phyloP scores from a whole-genome alignment of 2,797 vertebrate genomes.

The Adelosebastes latens region DNA sequence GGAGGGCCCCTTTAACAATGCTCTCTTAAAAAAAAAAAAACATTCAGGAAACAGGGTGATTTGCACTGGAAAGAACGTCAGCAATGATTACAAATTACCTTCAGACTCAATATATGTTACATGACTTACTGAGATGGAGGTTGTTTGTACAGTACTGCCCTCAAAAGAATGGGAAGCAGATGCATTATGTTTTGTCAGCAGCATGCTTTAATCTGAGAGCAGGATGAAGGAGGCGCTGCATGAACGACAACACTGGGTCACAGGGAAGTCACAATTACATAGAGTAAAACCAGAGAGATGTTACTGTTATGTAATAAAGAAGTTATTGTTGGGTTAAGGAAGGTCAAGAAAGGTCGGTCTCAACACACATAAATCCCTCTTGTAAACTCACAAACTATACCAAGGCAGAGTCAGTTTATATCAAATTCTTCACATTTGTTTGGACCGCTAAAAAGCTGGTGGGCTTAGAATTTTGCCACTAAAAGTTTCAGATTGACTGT shows the following conservation, averaged over 20 bases:
- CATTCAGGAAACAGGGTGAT: neutral
- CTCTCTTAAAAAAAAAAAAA: neutral
- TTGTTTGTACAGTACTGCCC: neutral
- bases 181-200: constrained; percentile 3
- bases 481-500: too few relatives aligned
- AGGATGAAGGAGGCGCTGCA: neutral
- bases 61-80: neutral
- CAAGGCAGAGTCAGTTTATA: too few relatives aligned
- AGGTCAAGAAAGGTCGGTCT: neutral
- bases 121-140: neutral
- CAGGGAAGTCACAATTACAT: neutral
- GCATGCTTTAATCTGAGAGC: constrained; percentile 1
- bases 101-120: neutral
- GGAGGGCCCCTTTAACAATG: neutral
- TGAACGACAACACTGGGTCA: neutral
- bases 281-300: neutral
- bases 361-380: too few relatives aligned
- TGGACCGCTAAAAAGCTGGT: too few relatives aligned
- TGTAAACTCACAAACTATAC: too few relatives aligned
- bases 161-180: constrained; percentile 2
- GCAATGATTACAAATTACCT: neutral
- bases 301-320: neutral
- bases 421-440: too few relatives aligned
- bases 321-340: neutral
- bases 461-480: too few relatives aligned